These are phyloP conservation scores for Brenthis daphne DNA, from an alignment of 2,888 invertebrate genomes.

Conservation along the genomic window DNA sequence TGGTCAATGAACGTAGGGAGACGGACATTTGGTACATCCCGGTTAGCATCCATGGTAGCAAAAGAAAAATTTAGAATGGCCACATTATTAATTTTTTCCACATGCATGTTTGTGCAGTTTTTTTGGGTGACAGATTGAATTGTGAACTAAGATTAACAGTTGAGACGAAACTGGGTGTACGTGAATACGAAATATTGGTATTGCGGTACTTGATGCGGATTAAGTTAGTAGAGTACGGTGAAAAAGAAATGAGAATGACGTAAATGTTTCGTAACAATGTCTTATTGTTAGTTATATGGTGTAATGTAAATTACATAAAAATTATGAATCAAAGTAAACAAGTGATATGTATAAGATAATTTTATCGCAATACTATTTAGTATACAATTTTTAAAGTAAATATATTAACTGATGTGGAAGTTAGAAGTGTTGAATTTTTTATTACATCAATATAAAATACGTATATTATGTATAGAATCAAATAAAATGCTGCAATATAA, in stretches of 20 bases:
- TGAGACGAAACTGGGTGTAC: conserved; percentile 10
- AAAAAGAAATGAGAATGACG: conserved; percentile 4
- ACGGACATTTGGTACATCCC: conserved; percentile 54
- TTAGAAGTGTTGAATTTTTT: too few species aligned
- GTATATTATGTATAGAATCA: too few species aligned
- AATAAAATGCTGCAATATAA: too few species aligned
- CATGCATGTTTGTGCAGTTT: conserved; percentile 25
- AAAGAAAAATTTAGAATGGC: conserved; percentile 68
- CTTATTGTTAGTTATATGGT: not conserved
- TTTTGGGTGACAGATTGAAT: conserved; percentile 20
- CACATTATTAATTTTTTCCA: conserved; percentile 53
- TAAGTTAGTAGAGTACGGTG: conserved; percentile 9
- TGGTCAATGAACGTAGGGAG: conserved; percentile 63
- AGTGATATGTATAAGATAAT: too few species aligned
- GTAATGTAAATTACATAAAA: not conserved
- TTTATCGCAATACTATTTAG: too few species aligned
- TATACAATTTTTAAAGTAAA: too few species aligned
- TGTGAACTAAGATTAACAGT: conserved; percentile 23
- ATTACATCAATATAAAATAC: too few species aligned
- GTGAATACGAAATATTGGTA: conserved; percentile 6
- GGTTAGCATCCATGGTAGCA: conserved; percentile 78
- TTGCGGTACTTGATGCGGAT: not conserved
- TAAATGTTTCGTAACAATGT: conserved; percentile 8
- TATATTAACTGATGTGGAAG: too few species aligned
- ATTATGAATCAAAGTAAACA: not conserved